A percentile compares a stretch with the other conserved stretches of the same genome.
These are phyloP conservation scores for Eurystomus glaucurus DNA, from an alignment of 2,797 vertebrate species.

Conservation along the genomic window DNA sequence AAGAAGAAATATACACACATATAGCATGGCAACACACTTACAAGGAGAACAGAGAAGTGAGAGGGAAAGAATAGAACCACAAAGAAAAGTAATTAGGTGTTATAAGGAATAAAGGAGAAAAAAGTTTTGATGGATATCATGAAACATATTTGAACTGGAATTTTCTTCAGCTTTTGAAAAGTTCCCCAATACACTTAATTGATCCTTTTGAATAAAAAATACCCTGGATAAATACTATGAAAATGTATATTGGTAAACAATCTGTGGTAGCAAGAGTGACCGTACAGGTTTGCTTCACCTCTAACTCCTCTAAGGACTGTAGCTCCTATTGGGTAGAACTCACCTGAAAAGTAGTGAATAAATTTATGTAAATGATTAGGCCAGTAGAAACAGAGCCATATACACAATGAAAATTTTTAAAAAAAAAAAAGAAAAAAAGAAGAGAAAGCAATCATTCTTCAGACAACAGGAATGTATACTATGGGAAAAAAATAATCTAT, in stretches of 20 bases:
- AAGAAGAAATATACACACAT: not conserved
- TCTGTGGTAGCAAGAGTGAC: not conserved
- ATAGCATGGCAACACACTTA: not conserved
- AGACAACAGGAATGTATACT: rapidly evolving
- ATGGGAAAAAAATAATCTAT: not conserved
- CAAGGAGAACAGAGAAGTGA: not conserved
- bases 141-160: not conserved
- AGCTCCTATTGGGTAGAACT: not conserved
- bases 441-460: not conserved
- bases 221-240: not conserved
- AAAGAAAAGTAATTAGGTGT: not conserved
- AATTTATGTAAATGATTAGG: not conserved
- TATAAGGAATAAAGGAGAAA: not conserved
- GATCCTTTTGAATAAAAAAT: not conserved
- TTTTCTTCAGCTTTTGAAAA: not conserved
- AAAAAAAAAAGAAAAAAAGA: not conserved
- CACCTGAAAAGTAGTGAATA: not conserved
- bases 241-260: not conserved
- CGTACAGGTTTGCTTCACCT: not conserved
- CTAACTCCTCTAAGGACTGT: not conserved
- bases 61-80: not conserved
- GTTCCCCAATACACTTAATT: not conserved
- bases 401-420: not conserved
- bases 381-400: not conserved
- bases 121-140: not conserved